Evolutionary conservation across 2,888 invertebrate genomes (phyloP).

Genomic region (Spodoptera picta): DNA sequence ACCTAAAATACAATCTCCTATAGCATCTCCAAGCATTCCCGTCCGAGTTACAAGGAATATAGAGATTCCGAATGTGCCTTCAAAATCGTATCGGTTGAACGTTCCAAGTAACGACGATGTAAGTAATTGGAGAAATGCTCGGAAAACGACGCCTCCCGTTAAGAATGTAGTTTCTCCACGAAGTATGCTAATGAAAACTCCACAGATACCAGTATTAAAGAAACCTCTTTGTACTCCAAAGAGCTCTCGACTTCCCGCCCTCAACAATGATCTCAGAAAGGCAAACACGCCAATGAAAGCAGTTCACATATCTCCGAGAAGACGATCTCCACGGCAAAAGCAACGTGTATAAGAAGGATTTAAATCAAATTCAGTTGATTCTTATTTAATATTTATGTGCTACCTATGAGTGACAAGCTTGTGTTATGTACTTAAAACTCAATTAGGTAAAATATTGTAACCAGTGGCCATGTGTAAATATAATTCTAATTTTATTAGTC

Average conservation of each 20-base stretch:
- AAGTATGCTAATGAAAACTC: slow-evolving; percentile 66
- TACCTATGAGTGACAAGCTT: slow-evolving; percentile 54
- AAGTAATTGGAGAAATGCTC: slow-evolving; percentile 66
- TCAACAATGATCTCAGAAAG: slow-evolving; percentile 78
- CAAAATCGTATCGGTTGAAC: slow-evolving; percentile 59
- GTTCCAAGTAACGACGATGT: slow-evolving; percentile 66
- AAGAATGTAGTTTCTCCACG: slow-evolving; percentile 79
- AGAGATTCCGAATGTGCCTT: slow-evolving; percentile 53
- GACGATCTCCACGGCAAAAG: slow-evolving; percentile 81
- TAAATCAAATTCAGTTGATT: slow-evolving; percentile 33
- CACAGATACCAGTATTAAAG: slow-evolving; percentile 88
- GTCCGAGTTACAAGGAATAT: slow-evolving; percentile 58
- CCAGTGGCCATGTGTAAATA: slow-evolving; percentile 79
- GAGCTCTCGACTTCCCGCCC: slow-evolving; percentile 82
- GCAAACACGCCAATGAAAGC: slow-evolving; percentile 89
- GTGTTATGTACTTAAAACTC: slow-evolving; percentile 50
- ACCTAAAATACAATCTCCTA: slow-evolving; percentile 65
- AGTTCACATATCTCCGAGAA: slow-evolving; percentile 81
- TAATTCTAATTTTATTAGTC: slow-evolving; percentile 60
- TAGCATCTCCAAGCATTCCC: slow-evolving; percentile 62
- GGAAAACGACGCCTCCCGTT: slow-evolving; percentile 72
- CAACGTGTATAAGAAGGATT: slow-evolving; percentile 52
- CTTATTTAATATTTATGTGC: slow-evolving; percentile 37
- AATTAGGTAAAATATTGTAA: slow-evolving; percentile 61
- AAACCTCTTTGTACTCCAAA: slow-evolving; percentile 89